Conservation (phyloP, 2,797 vertebrate species). For the Hybognathus amarus region DNA sequence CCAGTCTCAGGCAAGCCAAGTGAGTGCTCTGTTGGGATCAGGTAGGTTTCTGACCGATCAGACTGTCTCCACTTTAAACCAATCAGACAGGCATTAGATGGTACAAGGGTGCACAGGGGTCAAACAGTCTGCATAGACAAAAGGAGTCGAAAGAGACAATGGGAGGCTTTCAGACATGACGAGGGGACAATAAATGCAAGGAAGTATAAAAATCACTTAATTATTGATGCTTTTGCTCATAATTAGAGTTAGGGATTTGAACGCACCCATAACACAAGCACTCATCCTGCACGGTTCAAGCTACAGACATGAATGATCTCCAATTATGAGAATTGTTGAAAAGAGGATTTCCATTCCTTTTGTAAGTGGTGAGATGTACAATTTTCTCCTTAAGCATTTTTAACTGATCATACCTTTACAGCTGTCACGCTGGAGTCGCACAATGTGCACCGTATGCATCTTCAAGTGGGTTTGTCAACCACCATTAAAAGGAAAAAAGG, state of each 20-base stretch:
- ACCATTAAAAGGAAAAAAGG: too few relatives aligned
- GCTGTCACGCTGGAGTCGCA: too few relatives aligned
- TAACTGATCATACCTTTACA: background rate
- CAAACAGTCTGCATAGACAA: constrained; percentile 38
- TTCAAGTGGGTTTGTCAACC: too few relatives aligned
- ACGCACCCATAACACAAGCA: background rate
- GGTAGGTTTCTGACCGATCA: constrained; percentile 36
- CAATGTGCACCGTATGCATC: too few relatives aligned
- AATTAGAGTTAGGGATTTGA: background rate
- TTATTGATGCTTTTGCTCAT: constrained; percentile 20
- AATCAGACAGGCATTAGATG: constrained; percentile 41
- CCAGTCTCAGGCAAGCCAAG: constrained; percentile 10
- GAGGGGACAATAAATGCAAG: constrained; percentile 6
- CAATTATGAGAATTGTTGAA: background rate
- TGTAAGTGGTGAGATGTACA: background rate
- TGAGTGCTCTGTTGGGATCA: constrained; percentile 38
- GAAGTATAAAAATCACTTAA: constrained; percentile 6
- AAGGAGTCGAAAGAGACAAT: constrained; percentile 17
- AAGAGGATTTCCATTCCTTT: background rate
- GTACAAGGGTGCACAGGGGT: background rate
- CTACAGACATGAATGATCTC: background rate
- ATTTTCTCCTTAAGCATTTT: background rate
- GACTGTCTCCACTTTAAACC: constrained; percentile 46
- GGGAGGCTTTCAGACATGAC: constrained; percentile 17
- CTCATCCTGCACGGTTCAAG: background rate